A percentile compares a stretch with the other conserved stretches of the same genome.
Conservation (phyloP, 2,797 vertebrate species). For the Pampus argenteus region DNA sequence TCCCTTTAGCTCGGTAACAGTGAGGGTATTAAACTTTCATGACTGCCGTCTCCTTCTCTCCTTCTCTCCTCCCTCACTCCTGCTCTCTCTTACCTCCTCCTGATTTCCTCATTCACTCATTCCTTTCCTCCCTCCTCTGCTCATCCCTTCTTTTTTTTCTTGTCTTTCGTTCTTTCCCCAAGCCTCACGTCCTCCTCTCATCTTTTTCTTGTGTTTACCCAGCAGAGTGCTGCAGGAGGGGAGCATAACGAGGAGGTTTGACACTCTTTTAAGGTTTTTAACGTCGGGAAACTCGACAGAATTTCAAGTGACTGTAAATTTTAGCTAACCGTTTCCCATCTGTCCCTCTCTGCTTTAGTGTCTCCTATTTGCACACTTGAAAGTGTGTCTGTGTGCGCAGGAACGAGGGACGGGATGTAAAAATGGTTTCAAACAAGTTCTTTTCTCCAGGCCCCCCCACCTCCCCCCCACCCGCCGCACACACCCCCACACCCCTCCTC, state of each 20-base stretch:
- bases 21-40: slow-evolving; percentile 75
- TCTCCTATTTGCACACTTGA: slow-evolving; percentile 61
- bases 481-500: no score
- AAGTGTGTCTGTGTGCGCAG: slow-evolving; percentile 16
- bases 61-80: slow-evolving; percentile 6
- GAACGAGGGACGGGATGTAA: slow-evolving; percentile 22
- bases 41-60: slow-evolving; percentile 53
- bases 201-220: slow-evolving; percentile 41
- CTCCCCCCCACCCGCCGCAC: no score
- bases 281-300: slow-evolving; percentile 65
- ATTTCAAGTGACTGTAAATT: slow-evolving; percentile 66
- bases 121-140: background rate
- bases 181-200: background rate
- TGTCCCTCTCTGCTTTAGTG: slow-evolving; percentile 59
- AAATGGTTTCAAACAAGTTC: slow-evolving; percentile 28
- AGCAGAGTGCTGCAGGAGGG: slow-evolving; percentile 50
- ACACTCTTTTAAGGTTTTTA: slow-evolving; percentile 71
- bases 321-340: slow-evolving; percentile 67
- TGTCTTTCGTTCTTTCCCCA: background rate
- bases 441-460: slow-evolving; percentile 3
- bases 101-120: background rate
- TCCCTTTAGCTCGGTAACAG: slow-evolving; percentile 67
- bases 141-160: slow-evolving; percentile 1
- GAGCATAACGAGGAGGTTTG: slow-evolving; percentile 73
- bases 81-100: background rate